phyloP scores from a whole-genome alignment of 2,888 invertebrate species.

The Auanema sp. region DNA sequence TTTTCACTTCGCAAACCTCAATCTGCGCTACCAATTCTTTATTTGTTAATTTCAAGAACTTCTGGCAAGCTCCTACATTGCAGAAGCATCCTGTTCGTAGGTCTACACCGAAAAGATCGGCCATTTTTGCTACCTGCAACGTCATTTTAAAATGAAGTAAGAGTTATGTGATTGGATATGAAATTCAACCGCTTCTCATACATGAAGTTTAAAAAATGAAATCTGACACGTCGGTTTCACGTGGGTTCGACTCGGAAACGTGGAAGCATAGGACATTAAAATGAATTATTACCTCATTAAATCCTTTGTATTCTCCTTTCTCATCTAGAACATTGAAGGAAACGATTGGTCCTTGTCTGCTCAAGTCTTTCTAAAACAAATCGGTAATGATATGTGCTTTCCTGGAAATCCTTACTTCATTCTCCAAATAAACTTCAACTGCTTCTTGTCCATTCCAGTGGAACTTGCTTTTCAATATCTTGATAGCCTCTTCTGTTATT shows the following conservation, averaged over 20 bases:
- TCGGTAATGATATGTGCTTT: not conserved
- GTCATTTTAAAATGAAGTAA: too few species aligned
- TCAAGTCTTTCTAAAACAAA: not conserved
- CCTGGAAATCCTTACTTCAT: constrained; percentile 4
- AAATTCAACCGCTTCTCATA: too few species aligned
- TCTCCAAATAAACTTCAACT: constrained; percentile 30
- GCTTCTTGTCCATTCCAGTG: constrained; percentile 34
- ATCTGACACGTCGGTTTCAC: too few species aligned
- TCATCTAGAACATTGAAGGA: constrained; percentile 83
- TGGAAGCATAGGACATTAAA: constrained; percentile 5
- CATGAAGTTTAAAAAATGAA: too few species aligned
- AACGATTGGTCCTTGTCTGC: constrained; percentile 80
- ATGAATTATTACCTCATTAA: constrained; percentile 76
- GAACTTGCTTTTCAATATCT: constrained; percentile 23
- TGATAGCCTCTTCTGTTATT: constrained; percentile 15
- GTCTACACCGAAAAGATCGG: constrained; percentile 81
- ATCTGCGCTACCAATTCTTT: constrained; percentile 32
- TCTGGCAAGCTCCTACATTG: constrained; percentile 77
- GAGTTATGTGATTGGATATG: too few species aligned
- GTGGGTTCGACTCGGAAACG: too few species aligned
- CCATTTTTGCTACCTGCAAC: constrained; percentile 82
- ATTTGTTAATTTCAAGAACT: constrained; percentile 33
- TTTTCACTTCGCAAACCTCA: constrained; percentile 16
- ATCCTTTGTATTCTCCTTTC: constrained; percentile 82
- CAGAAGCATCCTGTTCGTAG: constrained; percentile 93